phyloP scores from a whole-genome alignment of 2,888 invertebrate genomes.

The Lycaena phlaeas region DNA sequence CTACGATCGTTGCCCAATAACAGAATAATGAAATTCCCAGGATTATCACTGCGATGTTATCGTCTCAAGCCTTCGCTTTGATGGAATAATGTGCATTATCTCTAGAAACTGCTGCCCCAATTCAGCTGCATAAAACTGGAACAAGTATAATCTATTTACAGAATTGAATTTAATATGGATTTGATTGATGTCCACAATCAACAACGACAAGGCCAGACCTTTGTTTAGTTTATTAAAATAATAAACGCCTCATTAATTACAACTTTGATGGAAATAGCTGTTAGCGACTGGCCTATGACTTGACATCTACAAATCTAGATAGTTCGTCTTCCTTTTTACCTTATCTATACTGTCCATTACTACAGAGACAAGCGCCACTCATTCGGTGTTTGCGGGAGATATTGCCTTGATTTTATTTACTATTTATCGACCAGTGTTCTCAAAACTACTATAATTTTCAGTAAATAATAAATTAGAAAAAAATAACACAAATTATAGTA shows the following conservation, averaged over 20 bases:
- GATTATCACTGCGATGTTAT: not conserved
- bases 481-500: too few relatives aligned
- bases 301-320: slow-evolving; percentile 20
- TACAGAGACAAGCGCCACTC: not conserved
- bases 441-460: too few relatives aligned
- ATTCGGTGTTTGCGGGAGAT: not conserved
- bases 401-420: not conserved
- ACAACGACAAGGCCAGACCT: slow-evolving; percentile 48
- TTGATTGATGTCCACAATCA: slow-evolving; percentile 46
- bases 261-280: slow-evolving; percentile 38
- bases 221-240: slow-evolving; percentile 36
- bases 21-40: too few relatives aligned
- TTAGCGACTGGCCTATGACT: slow-evolving; percentile 29
- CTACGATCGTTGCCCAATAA: too few relatives aligned
- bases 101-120: slow-evolving; percentile 21
- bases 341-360: slow-evolving; percentile 17
- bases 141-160: slow-evolving; percentile 35
- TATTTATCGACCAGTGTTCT: too few relatives aligned
- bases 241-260: slow-evolving; percentile 43
- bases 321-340: slow-evolving; percentile 19
- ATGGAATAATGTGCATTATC: slow-evolving; percentile 16
- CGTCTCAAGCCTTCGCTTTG: slow-evolving; percentile 3
- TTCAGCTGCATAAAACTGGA: slow-evolving; percentile 32
- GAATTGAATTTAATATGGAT: slow-evolving; percentile 33
- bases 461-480: too few relatives aligned